Percentiles rank a stretch among this genome's conserved stretches.
Evolutionary conservation across 2,797 vertebrate genomes (phyloP).

Genomic region (Molossus alvarezi): DNA sequence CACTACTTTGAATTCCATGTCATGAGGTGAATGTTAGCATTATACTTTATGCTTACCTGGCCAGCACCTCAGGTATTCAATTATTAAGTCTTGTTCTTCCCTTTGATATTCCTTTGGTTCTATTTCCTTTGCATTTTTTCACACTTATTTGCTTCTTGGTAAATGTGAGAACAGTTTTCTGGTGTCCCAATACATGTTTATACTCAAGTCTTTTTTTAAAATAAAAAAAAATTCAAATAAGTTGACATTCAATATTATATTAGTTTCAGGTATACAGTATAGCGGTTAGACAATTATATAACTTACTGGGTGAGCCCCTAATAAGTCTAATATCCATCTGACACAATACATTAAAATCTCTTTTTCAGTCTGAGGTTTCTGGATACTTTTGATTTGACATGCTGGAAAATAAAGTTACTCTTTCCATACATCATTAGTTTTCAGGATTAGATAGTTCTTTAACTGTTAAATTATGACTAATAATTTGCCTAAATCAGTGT

Average conservation of each 20-base stretch:
- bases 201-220: constrained; percentile 25
- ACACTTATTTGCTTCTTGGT: neutral
- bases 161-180: constrained; percentile 65
- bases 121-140: neutral
- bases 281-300: neutral
- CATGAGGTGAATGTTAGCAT: neutral
- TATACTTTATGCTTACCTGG: neutral
- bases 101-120: constrained; percentile 27
- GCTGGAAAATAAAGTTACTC: constrained; percentile 10
- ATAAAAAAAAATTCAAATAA: neutral
- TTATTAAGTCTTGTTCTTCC: neutral
- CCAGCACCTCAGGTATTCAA: neutral
- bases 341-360: neutral
- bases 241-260: neutral
- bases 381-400: constrained; percentile 71
- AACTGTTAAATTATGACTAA: constrained; percentile 76
- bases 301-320: neutral
- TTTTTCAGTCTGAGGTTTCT: constrained; percentile 56
- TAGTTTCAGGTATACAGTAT: neutral
- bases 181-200: constrained; percentile 66
- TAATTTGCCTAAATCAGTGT: constrained; percentile 56
- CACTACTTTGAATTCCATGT: neutral
- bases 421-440: constrained; percentile 43
- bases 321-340: neutral
- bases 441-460: constrained; percentile 69